Evolutionary conservation across 2,888 invertebrate species (phyloP).

Genomic region (Eledona agricola): DNA sequence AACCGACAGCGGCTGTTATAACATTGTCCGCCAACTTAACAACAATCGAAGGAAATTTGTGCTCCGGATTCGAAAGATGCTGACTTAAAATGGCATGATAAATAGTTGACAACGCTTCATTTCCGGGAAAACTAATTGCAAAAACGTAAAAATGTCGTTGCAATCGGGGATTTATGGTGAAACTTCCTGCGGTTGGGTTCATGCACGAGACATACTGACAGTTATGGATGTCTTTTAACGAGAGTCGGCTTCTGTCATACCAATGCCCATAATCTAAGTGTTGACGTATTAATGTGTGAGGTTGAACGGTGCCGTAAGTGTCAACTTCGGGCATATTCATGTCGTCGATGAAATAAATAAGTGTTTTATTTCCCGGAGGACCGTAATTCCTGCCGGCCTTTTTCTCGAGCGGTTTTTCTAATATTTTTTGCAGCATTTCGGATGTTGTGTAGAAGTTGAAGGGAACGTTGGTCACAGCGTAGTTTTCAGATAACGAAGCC

Average conservation of each 20-base stretch:
- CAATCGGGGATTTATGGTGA: constrained; percentile 93
- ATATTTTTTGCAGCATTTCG: constrained; percentile 90
- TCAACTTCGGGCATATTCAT: constrained; percentile 97
- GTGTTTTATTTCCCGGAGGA: constrained; percentile 91
- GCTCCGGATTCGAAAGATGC: constrained; percentile 83
- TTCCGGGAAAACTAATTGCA: constrained; percentile 79
- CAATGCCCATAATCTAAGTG: constrained; percentile 96
- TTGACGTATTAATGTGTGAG: constrained; percentile 94
- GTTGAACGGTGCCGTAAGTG: constrained; percentile 93
- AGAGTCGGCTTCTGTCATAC: constrained; percentile 89
- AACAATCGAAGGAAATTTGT: constrained; percentile 77
- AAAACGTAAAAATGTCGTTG: constrained; percentile 92
- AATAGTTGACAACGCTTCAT: constrained; percentile 86
- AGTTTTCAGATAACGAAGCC: constrained; percentile 81
- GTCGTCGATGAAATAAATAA: constrained; percentile 96
- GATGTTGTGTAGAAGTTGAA: constrained; percentile 97
- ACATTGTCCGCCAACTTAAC: constrained; percentile 76
- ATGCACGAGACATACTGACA: constrained; percentile 97
- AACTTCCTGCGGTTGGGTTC: constrained; percentile 98
- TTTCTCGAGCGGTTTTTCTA: constrained; percentile 95
- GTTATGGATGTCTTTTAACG: constrained; percentile 94
- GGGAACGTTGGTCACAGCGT: constrained; percentile 89
- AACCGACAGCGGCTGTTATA: constrained; percentile 81
- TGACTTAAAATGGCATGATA: constrained; percentile 89
- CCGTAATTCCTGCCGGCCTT: constrained; percentile 95